Evolutionary conservation across 2,797 vertebrate species (phyloP).

Genomic region (Notoglanidium macrostoma): DNA sequence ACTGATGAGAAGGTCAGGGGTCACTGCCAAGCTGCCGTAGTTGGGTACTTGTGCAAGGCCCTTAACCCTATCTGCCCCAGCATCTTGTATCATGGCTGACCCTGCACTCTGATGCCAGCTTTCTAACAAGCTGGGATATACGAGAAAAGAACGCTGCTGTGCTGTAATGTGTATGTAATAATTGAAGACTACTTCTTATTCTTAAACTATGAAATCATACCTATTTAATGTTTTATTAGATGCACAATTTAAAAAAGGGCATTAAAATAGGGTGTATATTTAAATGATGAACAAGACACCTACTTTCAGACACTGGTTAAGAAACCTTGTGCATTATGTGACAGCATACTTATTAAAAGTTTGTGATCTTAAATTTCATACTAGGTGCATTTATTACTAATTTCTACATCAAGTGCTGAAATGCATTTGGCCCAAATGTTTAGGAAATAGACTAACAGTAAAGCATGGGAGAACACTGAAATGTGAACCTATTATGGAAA

Average conservation of each 20-base stretch:
- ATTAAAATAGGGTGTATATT: not conserved
- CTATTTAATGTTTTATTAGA: not conserved
- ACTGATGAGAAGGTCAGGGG: no score
- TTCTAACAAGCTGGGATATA: no score
- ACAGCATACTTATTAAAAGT: not conserved
- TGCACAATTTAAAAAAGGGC: not conserved
- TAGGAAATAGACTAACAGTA: not conserved
- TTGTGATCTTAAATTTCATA: not conserved
- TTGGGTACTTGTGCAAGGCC: no score
- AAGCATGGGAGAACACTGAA: not conserved
- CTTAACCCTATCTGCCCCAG: no score
- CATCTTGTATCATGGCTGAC: no score
- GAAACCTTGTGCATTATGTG: not conserved
- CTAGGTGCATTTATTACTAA: not conserved
- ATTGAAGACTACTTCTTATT: no score
- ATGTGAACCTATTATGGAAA: not conserved
- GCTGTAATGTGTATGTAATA: no score
- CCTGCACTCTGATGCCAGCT: no score
- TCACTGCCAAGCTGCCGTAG: no score
- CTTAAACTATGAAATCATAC: not conserved
- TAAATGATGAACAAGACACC: not conserved
- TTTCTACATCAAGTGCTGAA: not conserved
- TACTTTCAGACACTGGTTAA: not conserved
- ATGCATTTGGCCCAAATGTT: not conserved
- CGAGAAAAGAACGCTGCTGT: no score